These are phyloP conservation scores for Prionace glauca DNA, from an alignment of 2,797 vertebrate genomes.

Conservation along the genomic window DNA sequence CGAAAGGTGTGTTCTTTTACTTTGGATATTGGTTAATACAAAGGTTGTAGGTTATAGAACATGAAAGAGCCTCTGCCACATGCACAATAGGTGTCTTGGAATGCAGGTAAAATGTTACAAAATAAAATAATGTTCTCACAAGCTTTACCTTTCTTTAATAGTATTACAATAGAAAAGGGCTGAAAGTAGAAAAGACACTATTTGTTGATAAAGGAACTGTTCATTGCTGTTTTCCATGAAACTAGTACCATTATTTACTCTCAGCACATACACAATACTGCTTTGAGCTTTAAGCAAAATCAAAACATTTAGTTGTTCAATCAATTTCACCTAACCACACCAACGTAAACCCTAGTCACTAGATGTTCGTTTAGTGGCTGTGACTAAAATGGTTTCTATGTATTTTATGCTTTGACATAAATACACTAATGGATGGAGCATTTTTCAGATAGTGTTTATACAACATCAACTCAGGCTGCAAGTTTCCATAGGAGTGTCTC, in stretches of 20 bases:
- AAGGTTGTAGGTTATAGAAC: not conserved
- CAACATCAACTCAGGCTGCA: not conserved
- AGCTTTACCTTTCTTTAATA: not conserved
- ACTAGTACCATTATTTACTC: not conserved
- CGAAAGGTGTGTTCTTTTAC: too few relatives aligned
- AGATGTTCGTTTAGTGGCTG: not conserved
- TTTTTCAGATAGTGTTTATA: not conserved
- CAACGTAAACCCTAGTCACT: not conserved
- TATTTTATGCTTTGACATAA: not conserved
- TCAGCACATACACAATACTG: not conserved
- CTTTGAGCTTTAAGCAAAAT: not conserved
- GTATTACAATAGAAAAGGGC: not conserved
- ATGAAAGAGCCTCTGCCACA: not conserved
- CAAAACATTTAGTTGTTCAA: not conserved
- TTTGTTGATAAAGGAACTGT: not conserved
- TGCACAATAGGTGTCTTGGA: not conserved
- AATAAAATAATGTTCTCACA: too few relatives aligned
- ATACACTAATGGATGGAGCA: not conserved
- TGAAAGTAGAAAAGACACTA: not conserved
- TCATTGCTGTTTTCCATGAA: not conserved
- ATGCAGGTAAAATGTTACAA: not conserved
- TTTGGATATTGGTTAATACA: too few relatives aligned
- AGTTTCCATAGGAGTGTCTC: not conserved
- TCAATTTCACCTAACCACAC: not conserved
- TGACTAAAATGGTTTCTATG: not conserved